A percentile compares a stretch with the other conserved stretches of the same genome.
Evolutionary conservation across 2,113 vertebrate genomes (phyloP).

Genomic region (Ceyx margarethae): DNA sequence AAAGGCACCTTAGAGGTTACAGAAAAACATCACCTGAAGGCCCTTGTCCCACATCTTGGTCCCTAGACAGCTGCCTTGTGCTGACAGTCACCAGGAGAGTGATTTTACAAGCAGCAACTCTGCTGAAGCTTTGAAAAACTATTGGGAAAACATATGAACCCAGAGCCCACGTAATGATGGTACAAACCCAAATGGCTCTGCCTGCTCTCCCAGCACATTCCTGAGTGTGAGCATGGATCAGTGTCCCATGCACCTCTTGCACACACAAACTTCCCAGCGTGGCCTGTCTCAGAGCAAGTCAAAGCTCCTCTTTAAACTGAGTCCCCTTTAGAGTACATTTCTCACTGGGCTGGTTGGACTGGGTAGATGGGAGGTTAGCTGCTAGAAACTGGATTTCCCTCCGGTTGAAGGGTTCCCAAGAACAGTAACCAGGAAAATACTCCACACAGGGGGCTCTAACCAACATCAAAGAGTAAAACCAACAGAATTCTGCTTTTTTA

Average conservation of each 20-base stretch:
- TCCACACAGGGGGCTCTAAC: not conserved
- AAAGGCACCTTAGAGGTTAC: not conserved
- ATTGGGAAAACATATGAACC: not conserved
- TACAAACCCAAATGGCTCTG: not conserved
- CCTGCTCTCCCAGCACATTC: conserved; percentile 14
- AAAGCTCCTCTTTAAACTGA: not conserved
- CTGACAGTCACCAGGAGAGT: not conserved
- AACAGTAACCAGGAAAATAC: not conserved
- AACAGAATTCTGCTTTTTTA: not conserved
- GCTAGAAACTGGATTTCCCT: not conserved
- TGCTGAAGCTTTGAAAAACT: not conserved
- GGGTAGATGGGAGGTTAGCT: not conserved
- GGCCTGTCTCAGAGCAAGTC: not conserved
- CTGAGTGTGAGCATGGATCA: not conserved
- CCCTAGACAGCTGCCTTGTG: not conserved
- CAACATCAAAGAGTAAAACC: not conserved
- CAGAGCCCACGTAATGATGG: not conserved
- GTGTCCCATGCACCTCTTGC: not conserved
- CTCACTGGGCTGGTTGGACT: not conserved
- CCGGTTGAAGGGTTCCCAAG: not conserved
- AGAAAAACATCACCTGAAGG: not conserved
- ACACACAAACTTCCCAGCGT: not conserved
- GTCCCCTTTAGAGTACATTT: not conserved
- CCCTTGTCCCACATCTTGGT: not conserved
- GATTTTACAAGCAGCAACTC: not conserved